Base-by-base conservation (phyloP, 2,797 vertebrate species). In the Diceros bicornis region DNA sequence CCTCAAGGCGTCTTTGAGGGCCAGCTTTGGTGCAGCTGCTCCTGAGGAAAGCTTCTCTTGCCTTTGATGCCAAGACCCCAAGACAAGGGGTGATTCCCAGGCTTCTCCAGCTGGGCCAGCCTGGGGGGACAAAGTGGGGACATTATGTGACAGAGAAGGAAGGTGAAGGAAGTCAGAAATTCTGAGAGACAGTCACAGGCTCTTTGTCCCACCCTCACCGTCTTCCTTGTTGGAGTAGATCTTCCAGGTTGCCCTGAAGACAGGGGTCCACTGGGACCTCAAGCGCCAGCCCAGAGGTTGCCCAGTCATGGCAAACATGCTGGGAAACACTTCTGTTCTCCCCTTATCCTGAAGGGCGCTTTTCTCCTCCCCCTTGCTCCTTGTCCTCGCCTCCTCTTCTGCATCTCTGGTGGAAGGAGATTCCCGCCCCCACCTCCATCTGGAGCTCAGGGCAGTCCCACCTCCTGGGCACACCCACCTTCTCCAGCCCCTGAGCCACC, bases 381-480 rank as follows among this genome's bases (percentile, higher is more conserved):
- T 4, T 1, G 66, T 13, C 44, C 72, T 75, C 25, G 11, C 27
- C 52, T 44, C 37, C 9, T 27, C 7, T 17, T 69, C 64, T 9
- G 44, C 6, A 4, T 55, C 7, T 13, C 66, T 41, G 92, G 27
- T 8, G 6, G 12, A 34, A 29, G 77, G 29, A 47, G 34, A 4
- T 1, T 20, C n/a, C 0, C 0, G 2, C n/a, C 55, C 21, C 4
- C 10, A 4, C 4, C n/a, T 34, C 47, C 18, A 3, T 29, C 68
- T 17, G 11, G 27, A n/a, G 20, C 61, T 71, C 14, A 34, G 55
- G 52, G 44, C 34, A 32, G 37, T 29, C 52, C 23, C 0, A 0
- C 34, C 37, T 47, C 23, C 59, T 13, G 37, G 47, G 52, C 44
- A 55, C 17, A 3, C 62, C 21, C 6, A 1, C 1, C 32, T 5